Evolutionary conservation across 2,888 invertebrate genomes (phyloP).

Genomic region (Netelia fuscicornis): DNA sequence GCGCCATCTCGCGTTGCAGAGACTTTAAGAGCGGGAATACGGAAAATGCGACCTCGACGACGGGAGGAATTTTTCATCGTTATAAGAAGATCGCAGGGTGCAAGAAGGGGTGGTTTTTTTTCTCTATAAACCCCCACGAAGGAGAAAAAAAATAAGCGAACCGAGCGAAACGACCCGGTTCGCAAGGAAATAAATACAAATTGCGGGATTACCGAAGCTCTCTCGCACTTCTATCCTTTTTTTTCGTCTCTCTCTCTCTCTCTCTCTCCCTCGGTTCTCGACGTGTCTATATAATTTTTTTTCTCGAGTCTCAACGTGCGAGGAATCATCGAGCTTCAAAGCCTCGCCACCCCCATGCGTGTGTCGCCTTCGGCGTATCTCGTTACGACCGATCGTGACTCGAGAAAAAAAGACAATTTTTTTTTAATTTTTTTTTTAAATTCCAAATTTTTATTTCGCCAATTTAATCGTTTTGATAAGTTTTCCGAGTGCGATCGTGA

Average conservation of each 20-base stretch:
- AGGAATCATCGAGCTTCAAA: constrained; percentile 19
- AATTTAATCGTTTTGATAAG: too few species aligned
- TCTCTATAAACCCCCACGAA: constrained; percentile 11
- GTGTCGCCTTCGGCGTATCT: constrained; percentile 35
- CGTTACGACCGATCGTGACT: constrained; percentile 38
- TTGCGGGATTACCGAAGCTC: constrained; percentile 83
- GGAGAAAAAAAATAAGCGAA: constrained; percentile 38
- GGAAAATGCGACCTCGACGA: constrained; percentile 69
- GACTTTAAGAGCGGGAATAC: constrained; percentile 52
- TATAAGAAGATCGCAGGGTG: constrained; percentile 71
- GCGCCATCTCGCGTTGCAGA: constrained; percentile 45
- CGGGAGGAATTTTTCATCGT: constrained; percentile 83
- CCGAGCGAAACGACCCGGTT: constrained; percentile 73
- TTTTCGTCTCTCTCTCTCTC: constrained; percentile 30
- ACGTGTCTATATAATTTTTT: constrained; percentile 78
- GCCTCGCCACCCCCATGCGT: constrained; percentile 11
- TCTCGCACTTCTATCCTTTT: constrained; percentile 33
- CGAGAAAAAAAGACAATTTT: constrained; percentile 41
- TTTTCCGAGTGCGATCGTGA: too few species aligned
- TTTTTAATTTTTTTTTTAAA: not conserved
- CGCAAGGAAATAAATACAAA: constrained; percentile 84
- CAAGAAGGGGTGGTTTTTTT: constrained; percentile 10
- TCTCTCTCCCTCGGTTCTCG: constrained; percentile 49
- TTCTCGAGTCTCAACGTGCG: constrained; percentile 19
- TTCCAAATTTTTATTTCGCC: not conserved